Conservation (phyloP, 2,888 invertebrate genomes). For the Lissonota sp. region DNA sequence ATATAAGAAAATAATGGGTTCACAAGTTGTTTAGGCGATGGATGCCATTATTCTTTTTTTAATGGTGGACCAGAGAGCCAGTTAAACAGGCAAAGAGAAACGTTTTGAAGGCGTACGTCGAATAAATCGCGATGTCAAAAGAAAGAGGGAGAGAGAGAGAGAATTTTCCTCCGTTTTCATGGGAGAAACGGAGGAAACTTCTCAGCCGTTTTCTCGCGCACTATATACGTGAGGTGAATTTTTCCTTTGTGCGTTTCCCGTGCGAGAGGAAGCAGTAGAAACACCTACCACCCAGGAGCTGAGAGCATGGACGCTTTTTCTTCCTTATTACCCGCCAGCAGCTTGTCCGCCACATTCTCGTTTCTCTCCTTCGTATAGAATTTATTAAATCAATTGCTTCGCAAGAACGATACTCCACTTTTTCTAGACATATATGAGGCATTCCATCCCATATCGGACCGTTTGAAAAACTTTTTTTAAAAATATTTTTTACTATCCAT, state of each 20-base stretch:
- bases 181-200: conserved; percentile 45
- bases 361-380: conserved; percentile 34
- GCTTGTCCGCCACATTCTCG: conserved; percentile 10
- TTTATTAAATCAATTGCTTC: conserved; percentile 54
- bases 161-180: not conserved
- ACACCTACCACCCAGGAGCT: not conserved
- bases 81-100: conserved; percentile 24
- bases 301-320: conserved; percentile 16
- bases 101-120: conserved; percentile 48
- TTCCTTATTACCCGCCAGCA: conserved; percentile 29
- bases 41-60: conserved; percentile 13
- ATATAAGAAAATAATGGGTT: conserved; percentile 32
- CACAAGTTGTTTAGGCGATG: not conserved
- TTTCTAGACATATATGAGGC: too few species aligned
- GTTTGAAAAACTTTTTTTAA: too few species aligned
- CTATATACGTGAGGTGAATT: conserved; percentile 47
- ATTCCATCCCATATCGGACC: too few species aligned
- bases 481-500: too few species aligned
- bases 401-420: conserved; percentile 5
- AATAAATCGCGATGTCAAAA: conserved; percentile 48
- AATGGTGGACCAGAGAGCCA: conserved; percentile 11
- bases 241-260: conserved; percentile 47
- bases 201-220: conserved; percentile 22
- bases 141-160: conserved; percentile 32
- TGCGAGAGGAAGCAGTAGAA: conserved; percentile 21